Conservation (phyloP, 2,888 invertebrate genomes). For the Aphidius colemani region DNA sequence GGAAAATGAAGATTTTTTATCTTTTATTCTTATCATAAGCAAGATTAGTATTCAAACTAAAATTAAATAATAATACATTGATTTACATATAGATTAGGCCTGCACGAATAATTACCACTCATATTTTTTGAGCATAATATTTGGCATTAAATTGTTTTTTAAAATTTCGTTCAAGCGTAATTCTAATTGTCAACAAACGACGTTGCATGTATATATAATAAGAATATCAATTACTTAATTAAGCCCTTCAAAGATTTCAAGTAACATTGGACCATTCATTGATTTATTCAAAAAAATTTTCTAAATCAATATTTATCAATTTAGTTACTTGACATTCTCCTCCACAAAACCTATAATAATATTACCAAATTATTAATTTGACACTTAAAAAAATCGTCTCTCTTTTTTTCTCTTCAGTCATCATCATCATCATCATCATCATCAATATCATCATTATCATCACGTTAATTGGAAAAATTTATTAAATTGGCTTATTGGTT, state of each 20-base stretch:
- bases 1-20: constrained; percentile 24
- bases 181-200: constrained; percentile 15
- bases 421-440: background rate
- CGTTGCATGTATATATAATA: constrained; percentile 18
- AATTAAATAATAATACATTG: background rate
- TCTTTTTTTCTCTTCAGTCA: background rate
- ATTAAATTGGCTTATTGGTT: constrained; percentile 14
- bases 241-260: constrained; percentile 18
- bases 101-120: constrained; percentile 13
- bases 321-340: background rate
- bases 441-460: background rate
- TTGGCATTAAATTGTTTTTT: constrained; percentile 19
- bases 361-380: constrained; percentile 17
- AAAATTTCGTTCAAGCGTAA: constrained; percentile 13
- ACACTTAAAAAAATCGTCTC: constrained; percentile 14
- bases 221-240: constrained; percentile 18
- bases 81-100: constrained; percentile 10
- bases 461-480: constrained; percentile 1
- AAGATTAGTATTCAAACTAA: background rate
- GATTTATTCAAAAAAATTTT: constrained; percentile 1
- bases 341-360: background rate
- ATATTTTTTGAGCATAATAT: constrained; percentile 19
- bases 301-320: too few species aligned
- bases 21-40: constrained; percentile 6
- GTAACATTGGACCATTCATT: constrained; percentile 16